phyloP scores from a whole-genome alignment of 2,113 vertebrate genomes.

The Passer domesticus region DNA sequence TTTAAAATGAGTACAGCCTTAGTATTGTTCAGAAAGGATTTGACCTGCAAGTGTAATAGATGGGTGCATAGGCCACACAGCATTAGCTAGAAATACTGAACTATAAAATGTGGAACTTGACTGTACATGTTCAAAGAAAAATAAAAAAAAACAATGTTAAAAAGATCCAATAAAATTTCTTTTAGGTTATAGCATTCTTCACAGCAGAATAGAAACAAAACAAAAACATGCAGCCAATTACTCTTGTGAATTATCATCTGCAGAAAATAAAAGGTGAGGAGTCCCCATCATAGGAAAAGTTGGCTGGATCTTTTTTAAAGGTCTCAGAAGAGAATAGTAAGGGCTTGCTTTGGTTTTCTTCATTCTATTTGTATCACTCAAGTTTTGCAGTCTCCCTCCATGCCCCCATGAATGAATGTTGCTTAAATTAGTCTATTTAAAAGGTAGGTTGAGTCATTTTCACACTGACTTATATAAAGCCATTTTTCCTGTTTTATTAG shows the following conservation, averaged over 20 bases:
- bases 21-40: not conserved
- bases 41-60: not conserved
- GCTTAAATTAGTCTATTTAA: constrained; percentile 45
- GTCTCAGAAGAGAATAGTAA: not conserved
- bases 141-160: not conserved
- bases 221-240: not conserved
- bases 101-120: not conserved
- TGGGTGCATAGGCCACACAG: not conserved
- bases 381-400: not conserved
- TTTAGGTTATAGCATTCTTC: not conserved
- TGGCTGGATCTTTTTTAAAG: not conserved
- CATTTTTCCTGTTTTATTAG: constrained; percentile 71
- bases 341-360: not conserved
- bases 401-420: not conserved
- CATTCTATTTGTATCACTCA: not conserved
- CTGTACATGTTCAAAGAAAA: not conserved
- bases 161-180: not conserved
- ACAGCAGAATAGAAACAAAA: not conserved
- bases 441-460: constrained; percentile 25
- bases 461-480: constrained; percentile 24
- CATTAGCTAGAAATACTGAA: not conserved
- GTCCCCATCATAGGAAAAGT: not conserved
- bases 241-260: not conserved
- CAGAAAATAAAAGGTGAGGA: not conserved
- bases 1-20: not conserved